Percentiles rank a stretch among this genome's conserved stretches.
Conservation (phyloP, 1,140 invertebrate genomes). For the Drepana arcuata region DNA sequence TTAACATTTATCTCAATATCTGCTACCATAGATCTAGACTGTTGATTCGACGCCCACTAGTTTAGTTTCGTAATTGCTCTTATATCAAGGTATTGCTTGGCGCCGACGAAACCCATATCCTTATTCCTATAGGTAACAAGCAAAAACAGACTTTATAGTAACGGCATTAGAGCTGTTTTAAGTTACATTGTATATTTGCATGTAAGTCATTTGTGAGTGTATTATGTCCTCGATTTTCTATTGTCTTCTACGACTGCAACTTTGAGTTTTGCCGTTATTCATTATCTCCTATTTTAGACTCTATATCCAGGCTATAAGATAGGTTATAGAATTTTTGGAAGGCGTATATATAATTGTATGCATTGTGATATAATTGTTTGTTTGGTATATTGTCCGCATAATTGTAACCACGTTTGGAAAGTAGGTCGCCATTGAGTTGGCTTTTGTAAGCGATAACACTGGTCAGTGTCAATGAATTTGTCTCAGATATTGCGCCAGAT, state of each 20-base stretch:
- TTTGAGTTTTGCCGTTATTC: conserved; percentile 7
- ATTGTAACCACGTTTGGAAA: conserved; percentile 52
- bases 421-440: conserved; percentile 65
- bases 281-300: conserved; percentile 4
- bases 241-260: conserved; percentile 16
- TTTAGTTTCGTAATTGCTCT: conserved; percentile 30
- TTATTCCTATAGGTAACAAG: conserved; percentile 5
- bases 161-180: background rate
- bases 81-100: conserved; percentile 18
- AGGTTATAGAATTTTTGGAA: background rate
- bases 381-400: conserved; percentile 47
- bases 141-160: conserved; percentile 6
- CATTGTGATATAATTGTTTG: conserved; percentile 43
- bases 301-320: conserved; percentile 4
- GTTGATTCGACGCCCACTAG: conserved; percentile 28
- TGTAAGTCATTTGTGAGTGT: conserved; percentile 12
- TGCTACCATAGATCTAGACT: conserved; percentile 16
- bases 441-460: conserved; percentile 54
- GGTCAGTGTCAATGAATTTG: conserved; percentile 63
- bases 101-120: conserved; percentile 23
- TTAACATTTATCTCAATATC: conserved; percentile 9
- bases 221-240: conserved; percentile 19
- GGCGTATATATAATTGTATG: conserved; percentile 8
- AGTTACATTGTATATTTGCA: conserved; percentile 1
- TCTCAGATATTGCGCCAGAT: conserved; percentile 43